Evolutionary conservation across 2,113 vertebrate species (phyloP), one percentile per base, ranked within the genome.

Genomic region (Lepus europaeus): DNA sequence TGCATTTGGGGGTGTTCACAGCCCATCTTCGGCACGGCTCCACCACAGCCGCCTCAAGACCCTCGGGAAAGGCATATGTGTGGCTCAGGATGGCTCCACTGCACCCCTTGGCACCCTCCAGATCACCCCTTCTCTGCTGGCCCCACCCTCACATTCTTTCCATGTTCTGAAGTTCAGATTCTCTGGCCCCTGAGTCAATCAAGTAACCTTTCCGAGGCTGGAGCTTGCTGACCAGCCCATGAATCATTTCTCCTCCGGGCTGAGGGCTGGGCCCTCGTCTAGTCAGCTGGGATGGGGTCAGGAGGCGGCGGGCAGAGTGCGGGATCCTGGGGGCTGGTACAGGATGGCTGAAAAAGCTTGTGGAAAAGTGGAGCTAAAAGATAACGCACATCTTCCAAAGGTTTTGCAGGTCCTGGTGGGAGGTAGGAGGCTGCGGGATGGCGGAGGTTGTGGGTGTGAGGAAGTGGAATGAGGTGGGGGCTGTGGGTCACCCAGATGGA

Each of bases 91-190:
- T 14, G 56, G 19, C 56, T 59, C 12, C 49, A 11, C 1, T 3
- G 2, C 49, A 33, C n/a, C n/a, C 31, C 31, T 29, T 14, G 3
- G 33, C 17, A 3, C 23, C 45, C 3, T 23, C 16, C 16, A 5
- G 0, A 0, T 36, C 7, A 1, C 5, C 69, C 19, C 10, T 2
- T 59, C 9, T 78, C 73, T 0, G 2, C 19, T 10, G 6, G 83
- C 64, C 70, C 70, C 29, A 9, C n/a, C 27, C 39, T 56, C 69
- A 31, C 63, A 70, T 70, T 64, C 53, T 29, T 81, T 56, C 45
- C 45, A 23, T 6, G 11, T 61, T 17, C 45, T 68, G 20, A 73
- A 73, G 74, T 74, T 79, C 68, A 68, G 86, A 53, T 87, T 70
- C 53, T 68, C 76, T 77, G 86, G 80, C 13, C 31, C 23, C 29